These are phyloP conservation scores for Drosophila subpulchrella DNA, from an alignment of 1,140 invertebrate genomes.

Conservation along the genomic window DNA sequence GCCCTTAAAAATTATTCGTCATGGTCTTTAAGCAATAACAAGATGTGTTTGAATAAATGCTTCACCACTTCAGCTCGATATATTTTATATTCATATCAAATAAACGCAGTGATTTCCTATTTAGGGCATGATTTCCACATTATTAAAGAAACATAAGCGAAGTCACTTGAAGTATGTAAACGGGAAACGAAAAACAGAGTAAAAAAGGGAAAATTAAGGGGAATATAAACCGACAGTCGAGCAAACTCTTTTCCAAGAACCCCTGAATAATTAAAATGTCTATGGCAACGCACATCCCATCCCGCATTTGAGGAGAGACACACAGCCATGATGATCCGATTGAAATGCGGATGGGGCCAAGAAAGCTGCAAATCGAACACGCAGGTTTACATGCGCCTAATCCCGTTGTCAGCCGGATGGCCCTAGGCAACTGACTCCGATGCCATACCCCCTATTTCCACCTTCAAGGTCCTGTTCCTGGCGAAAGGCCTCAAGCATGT, in stretches of 20 bases:
- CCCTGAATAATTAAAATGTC: conserved; percentile 72
- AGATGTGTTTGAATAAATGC: background rate
- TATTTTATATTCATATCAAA: conserved; percentile 15
- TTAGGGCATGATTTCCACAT: conserved; percentile 19
- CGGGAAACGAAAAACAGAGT: background rate
- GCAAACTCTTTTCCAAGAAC: conserved; percentile 34
- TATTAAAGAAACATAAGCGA: conserved; percentile 47
- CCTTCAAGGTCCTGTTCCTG: conserved; percentile 14
- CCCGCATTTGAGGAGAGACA: conserved; percentile 19
- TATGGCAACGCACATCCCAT: conserved; percentile 23
- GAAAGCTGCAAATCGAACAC: conserved; percentile 70
- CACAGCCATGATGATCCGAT: conserved; percentile 40
- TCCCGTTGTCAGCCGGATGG: conserved; percentile 62
- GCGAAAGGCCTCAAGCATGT: conserved; percentile 66
- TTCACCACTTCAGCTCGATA: background rate
- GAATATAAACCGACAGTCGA: conserved; percentile 13
- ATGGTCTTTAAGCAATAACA: background rate
- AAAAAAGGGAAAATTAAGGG: conserved; percentile 1
- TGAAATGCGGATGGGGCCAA: conserved; percentile 19
- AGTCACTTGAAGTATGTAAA: conserved; percentile 33
- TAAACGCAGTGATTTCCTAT: conserved; percentile 28
- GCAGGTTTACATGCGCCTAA: conserved; percentile 65
- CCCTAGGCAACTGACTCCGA: conserved; percentile 14
- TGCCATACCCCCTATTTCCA: conserved; percentile 11
- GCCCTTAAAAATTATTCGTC: background rate